Evolutionary conservation across 2,888 invertebrate genomes (phyloP).

Genomic region (Pedicia rivosa): DNA sequence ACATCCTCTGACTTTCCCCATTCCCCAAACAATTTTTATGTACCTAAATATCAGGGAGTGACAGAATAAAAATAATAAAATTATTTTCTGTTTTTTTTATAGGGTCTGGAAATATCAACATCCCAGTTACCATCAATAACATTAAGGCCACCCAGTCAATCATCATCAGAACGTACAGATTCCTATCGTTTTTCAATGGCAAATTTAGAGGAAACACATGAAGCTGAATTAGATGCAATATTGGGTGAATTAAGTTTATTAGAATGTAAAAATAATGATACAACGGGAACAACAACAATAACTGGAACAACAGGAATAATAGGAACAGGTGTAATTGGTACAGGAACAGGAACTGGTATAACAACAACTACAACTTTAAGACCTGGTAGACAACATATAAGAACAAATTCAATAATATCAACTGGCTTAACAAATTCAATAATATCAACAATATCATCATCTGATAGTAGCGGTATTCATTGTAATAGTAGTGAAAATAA

Average conservation of each 20-base stretch:
- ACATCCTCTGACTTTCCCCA: too few relatives aligned
- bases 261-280: slow-evolving; percentile 34
- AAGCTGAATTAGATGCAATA: slow-evolving; percentile 93
- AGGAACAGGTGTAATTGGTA: not conserved
- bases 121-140: too few relatives aligned
- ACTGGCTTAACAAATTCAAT: slow-evolving; percentile 21
- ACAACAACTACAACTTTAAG: slow-evolving; percentile 12
- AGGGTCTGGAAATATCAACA: slow-evolving; percentile 13
- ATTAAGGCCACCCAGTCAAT: slow-evolving; percentile 13
- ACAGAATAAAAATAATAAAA: not conserved
- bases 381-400: slow-evolving; percentile 18
- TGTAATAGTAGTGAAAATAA: slow-evolving; percentile 11
- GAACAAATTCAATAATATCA: slow-evolving; percentile 31
- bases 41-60: too few relatives aligned
- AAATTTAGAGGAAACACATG: slow-evolving; percentile 88
- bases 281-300: not conserved
- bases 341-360: not conserved
- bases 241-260: slow-evolving; percentile 89
- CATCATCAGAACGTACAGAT: slow-evolving; percentile 44
- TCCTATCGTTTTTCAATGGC: slow-evolving; percentile 91
- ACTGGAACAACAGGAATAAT: not conserved
- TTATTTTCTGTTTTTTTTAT: slow-evolving; percentile 6
- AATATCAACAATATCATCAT: slow-evolving; percentile 22
- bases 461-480: slow-evolving; percentile 22
- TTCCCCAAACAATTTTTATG: too few relatives aligned